Evolutionary conservation across 2,888 invertebrate species (phyloP).

Genomic region (Phengaris arion): DNA sequence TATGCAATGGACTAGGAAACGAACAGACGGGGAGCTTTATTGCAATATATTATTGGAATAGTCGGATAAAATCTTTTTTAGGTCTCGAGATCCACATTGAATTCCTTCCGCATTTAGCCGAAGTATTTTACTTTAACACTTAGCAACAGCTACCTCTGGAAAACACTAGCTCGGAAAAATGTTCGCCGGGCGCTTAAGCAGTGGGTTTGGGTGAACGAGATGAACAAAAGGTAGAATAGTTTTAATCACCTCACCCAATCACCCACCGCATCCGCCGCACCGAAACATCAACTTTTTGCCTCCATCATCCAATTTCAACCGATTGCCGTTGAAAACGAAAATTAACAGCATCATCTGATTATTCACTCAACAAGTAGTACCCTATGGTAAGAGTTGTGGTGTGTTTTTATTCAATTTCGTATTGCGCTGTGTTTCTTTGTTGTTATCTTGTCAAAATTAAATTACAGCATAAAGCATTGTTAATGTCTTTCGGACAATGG

Average conservation of each 20-base stretch:
- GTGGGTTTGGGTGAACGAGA: constrained; percentile 36
- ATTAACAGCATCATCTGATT: constrained; percentile 12
- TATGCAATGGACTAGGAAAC: no score
- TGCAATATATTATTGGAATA: no score
- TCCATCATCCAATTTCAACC: constrained; percentile 27
- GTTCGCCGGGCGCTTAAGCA: background rate
- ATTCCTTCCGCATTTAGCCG: no score
- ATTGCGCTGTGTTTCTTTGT: background rate
- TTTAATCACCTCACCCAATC: constrained; percentile 18
- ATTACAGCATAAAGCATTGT: background rate
- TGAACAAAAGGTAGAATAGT: constrained; percentile 28
- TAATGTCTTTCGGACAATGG: no score
- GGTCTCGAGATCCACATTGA: no score
- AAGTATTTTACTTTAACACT: no score
- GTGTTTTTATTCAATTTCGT: background rate
- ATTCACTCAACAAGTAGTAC: background rate
- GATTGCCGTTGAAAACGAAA: constrained; percentile 21
- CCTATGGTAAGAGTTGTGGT: background rate
- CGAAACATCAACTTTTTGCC: constrained; percentile 12
- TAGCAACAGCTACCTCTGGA: no score
- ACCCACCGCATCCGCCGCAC: background rate
- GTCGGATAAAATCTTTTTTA: no score
- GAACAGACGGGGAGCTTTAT: no score
- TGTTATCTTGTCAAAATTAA: constrained; percentile 5
- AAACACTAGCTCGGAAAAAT: background rate